Evolutionary conservation across 2,797 vertebrate genomes (phyloP), one percentile per base, ranked within the genome.

Genomic region (Thaleichthys pacificus): DNA sequence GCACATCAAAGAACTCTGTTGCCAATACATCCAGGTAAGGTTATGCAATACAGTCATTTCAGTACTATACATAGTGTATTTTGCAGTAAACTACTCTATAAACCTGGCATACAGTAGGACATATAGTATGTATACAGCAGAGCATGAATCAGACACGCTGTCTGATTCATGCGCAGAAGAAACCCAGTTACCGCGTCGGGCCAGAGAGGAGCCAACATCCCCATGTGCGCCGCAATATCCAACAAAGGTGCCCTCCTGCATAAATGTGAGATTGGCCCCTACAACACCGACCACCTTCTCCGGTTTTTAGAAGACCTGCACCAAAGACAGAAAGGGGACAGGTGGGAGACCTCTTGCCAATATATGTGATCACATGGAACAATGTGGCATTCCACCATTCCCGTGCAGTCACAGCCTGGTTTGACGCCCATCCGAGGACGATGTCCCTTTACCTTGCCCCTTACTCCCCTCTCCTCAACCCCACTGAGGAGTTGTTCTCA

Each of bases 341-440:
- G 22, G 54, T 26, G 56, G 30, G 30, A 47, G 63, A 32, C 21
- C n/a, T 21, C 56, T 66, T 28, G 26, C 26, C 26, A 28, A 3
- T 3, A 28, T 28, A 3, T 28, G 26, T 28, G 26, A 28, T 28
- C 24, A n/a, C 30, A 24, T 3, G 69, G 47, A 21, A 24, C 15
- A 47, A 51, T 56, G 66, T 69, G 22, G 42, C 38, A 19, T 62
- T 70, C 12, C 69, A 70, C n/a, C 21, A 51, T n/a, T 71, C 66
- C 1, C 66, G 17, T 4, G 14, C 14, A 66, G 35, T 70, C 4
- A 62, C 19, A 47, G 60, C 32, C 2, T 24, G 30, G 54, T 70
- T 26, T 61, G 35, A 26, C 14, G 35, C 6, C 64, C 32, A 47
- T 47, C 35, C 30, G 21, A 17, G 38, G 38, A 47, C 9, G 32